These are phyloP conservation scores for Streblospio benedicti DNA, from an alignment of 1,140 invertebrate species.

Conservation along the genomic window DNA sequence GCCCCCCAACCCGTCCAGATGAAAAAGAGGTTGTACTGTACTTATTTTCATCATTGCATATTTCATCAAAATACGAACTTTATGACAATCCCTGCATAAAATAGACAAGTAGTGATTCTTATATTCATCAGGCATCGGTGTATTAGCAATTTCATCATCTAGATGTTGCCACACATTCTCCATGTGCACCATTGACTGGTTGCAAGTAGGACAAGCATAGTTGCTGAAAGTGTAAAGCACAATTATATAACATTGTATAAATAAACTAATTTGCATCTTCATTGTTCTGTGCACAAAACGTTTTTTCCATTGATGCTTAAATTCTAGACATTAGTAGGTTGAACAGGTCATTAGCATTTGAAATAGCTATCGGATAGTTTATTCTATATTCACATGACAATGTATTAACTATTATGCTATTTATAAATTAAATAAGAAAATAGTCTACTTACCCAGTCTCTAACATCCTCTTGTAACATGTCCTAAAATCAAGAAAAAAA, in stretches of 20 bases:
- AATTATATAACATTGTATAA: no score
- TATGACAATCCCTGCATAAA: constrained; percentile 79
- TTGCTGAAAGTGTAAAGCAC: constrained; percentile 36
- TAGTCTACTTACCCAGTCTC: no score
- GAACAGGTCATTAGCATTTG: not conserved
- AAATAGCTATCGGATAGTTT: not conserved
- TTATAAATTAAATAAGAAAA: no score
- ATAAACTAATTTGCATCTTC: no score
- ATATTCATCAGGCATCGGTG: constrained; percentile 73
- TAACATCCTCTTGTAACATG: no score
- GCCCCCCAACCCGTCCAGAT: not conserved
- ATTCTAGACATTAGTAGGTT: not conserved
- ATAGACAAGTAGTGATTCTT: constrained; percentile 67
- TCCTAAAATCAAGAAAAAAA: no score
- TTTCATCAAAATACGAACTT: constrained; percentile 51
- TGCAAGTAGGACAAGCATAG: constrained; percentile 78
- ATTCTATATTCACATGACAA: no score
- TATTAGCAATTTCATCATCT: constrained; percentile 67
- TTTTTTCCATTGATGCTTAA: no score
- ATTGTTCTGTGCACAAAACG: no score
- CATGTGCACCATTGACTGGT: constrained; percentile 76
- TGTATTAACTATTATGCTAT: no score
- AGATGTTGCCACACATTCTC: constrained; percentile 68
- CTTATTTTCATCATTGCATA: not conserved
- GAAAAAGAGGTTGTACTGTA: not conserved